Percentiles rank a stretch among this genome's conserved stretches.
phyloP scores from a whole-genome alignment of 2,888 invertebrate genomes.

The Sisyra nigra region DNA sequence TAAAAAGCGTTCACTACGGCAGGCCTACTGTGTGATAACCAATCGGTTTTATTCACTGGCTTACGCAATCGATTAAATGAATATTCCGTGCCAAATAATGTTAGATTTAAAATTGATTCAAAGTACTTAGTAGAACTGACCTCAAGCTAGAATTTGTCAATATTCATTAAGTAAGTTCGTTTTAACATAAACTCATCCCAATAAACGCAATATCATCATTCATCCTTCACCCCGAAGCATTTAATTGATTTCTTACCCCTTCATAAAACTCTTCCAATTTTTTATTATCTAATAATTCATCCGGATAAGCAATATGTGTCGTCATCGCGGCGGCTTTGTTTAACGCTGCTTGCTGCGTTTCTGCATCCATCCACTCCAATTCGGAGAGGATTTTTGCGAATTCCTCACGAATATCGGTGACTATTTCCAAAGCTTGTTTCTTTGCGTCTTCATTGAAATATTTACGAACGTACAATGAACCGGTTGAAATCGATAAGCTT shows the following conservation, averaged over 20 bases:
- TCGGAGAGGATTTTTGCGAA: slow-evolving; percentile 64
- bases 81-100: slow-evolving; percentile 64
- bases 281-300: slow-evolving; percentile 65
- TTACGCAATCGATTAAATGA: slow-evolving; percentile 60
- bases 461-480: slow-evolving; percentile 73
- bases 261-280: slow-evolving; percentile 68
- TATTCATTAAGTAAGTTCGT: not conserved
- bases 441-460: slow-evolving; percentile 78
- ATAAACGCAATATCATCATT: not conserved
- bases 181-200: too few relatives aligned
- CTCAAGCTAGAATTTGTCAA: slow-evolving; percentile 37
- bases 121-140: slow-evolving; percentile 54
- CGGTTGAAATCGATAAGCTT: slow-evolving; percentile 58
- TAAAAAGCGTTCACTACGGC: slow-evolving; percentile 79
- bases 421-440: slow-evolving; percentile 73
- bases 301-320: slow-evolving; percentile 85
- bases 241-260: slow-evolving; percentile 32
- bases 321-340: slow-evolving; percentile 71
- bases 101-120: slow-evolving; percentile 59
- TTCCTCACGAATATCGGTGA: slow-evolving; percentile 63
- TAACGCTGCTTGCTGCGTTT: slow-evolving; percentile 58
- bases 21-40: slow-evolving; percentile 70
- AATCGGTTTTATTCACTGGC: slow-evolving; percentile 71
- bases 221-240: not conserved
- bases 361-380: slow-evolving; percentile 87